Evolutionary conservation across 2,888 invertebrate species (phyloP).

Genomic region (Drosophila anomalipes): DNA sequence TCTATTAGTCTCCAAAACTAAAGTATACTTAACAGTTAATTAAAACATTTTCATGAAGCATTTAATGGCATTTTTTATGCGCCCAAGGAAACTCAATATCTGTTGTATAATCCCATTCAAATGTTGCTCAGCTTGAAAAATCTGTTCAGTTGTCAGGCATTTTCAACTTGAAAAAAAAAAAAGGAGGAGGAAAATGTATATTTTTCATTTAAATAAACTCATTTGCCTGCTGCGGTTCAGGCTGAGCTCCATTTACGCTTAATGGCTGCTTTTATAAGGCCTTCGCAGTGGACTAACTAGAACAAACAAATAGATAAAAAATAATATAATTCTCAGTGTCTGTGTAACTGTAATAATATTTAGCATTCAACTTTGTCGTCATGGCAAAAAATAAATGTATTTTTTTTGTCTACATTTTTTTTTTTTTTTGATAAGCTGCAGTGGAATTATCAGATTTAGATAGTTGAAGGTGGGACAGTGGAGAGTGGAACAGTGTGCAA

Average conservation of each 20-base stretch:
- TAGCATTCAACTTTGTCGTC: slow-evolving; percentile 18
- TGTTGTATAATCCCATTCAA: background rate
- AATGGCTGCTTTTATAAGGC: background rate
- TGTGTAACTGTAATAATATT: background rate
- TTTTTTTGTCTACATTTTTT: slow-evolving; percentile 33
- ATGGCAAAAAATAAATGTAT: slow-evolving; percentile 16
- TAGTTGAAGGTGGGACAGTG: background rate
- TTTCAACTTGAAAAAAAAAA: background rate
- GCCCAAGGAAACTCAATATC: background rate
- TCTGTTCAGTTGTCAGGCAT: background rate
- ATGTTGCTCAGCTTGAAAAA: background rate
- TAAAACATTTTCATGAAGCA: background rate
- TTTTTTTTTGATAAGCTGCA: slow-evolving; percentile 56
- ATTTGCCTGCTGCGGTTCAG: slow-evolving; percentile 4
- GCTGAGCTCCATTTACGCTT: slow-evolving; percentile 1
- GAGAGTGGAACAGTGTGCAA: background rate
- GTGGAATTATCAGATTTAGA: slow-evolving; percentile 55
- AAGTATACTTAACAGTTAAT: background rate
- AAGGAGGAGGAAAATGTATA: background rate
- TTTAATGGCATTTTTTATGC: background rate
- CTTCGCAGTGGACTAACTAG: slow-evolving; percentile 3
- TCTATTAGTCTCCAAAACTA: background rate
- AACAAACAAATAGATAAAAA: background rate
- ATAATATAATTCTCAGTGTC: background rate
- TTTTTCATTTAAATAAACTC: background rate